A percentile compares a stretch with the other conserved stretches of the same genome.
Conservation (phyloP, 2,888 invertebrate species). For the Tetramorium bicarinatum region DNA sequence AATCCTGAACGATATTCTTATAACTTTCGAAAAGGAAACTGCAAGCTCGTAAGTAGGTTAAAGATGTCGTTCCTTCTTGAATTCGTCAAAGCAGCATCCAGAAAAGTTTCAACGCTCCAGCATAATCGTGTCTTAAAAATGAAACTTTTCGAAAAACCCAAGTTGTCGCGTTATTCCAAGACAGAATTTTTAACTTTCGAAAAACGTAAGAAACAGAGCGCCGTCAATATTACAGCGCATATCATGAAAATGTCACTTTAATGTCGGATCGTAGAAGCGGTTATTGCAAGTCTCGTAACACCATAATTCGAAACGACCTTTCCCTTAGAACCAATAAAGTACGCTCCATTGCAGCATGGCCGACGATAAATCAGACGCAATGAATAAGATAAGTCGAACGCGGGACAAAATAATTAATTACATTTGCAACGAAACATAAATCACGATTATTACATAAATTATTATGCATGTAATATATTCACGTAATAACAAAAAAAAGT, state of each 20-base stretch:
- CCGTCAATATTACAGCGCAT: conserved; percentile 14
- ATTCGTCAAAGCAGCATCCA: conserved; percentile 30
- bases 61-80: conserved; percentile 22
- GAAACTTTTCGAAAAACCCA: conserved; percentile 6
- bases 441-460: not conserved
- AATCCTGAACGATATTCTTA: conserved; percentile 31
- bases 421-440: conserved; percentile 12
- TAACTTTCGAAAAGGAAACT: conserved; percentile 7
- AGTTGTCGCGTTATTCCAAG: not conserved
- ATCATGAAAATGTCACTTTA: conserved; percentile 29
- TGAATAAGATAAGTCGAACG: not conserved
- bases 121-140: conserved; percentile 27
- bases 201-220: not conserved
- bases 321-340: conserved; percentile 19
- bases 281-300: conserved; percentile 1
- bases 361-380: conserved; percentile 23
- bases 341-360: conserved; percentile 11
- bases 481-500: not conserved
- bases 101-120: conserved; percentile 14
- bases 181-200: conserved; percentile 9
- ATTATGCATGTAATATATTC: not conserved
- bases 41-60: conserved; percentile 23
- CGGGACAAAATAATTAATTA: not conserved
- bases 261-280: conserved; percentile 5
- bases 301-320: conserved; percentile 15